Evolutionary conservation across 2,797 vertebrate species (phyloP), one percentile per base, ranked within the genome.

Genomic region (Mormyrus hasselquistii): DNA sequence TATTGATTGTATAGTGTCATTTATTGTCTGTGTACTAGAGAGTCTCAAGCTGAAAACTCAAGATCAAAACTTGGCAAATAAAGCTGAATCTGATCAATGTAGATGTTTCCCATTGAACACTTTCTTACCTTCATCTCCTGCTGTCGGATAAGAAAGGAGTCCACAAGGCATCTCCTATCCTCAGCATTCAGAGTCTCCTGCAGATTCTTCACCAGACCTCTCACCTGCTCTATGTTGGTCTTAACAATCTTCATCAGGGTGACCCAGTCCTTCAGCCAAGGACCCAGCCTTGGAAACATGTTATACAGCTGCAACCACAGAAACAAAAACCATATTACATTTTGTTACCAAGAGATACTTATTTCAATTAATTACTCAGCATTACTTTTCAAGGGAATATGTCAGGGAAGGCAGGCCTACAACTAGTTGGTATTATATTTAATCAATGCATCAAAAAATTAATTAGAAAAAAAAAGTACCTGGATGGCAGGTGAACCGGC

Each of bases 401-500:
- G 22, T 62, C 0, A 62, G 22, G 57, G 22, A 22, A 9, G n/a
- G 57, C 59, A 65, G 59, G 59, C 52, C 14, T n/a, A 57, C 53
- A 57, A 19, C 1, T 57, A 57, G 4, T n/a, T n/a, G 53, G 4
- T 57, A 19, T 57, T n/a, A 55, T 55, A 55, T 55, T 55, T 55
- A 55, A 55, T 55, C 4, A 55, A 55, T 55, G 53, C 16, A 55
- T 16, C n/a, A 19, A 55, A 55, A 55, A 55, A 55, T 2, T 19
- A 0, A 55, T 55, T 19, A 53, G 14, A 53, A 16, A 19, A 34
- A 16, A 79, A 79, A 29, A 29, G 91, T 94, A 95, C 95, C 93
- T 90, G 89, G 1, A 94, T 65, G 0, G 93, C 88, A 16, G 90
- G 41, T 76, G 93, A 91, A 25, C 94, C 94, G 0, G 3, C n/a